phyloP scores from a whole-genome alignment of 2,888 invertebrate species.

The Zelleria hepariella region DNA sequence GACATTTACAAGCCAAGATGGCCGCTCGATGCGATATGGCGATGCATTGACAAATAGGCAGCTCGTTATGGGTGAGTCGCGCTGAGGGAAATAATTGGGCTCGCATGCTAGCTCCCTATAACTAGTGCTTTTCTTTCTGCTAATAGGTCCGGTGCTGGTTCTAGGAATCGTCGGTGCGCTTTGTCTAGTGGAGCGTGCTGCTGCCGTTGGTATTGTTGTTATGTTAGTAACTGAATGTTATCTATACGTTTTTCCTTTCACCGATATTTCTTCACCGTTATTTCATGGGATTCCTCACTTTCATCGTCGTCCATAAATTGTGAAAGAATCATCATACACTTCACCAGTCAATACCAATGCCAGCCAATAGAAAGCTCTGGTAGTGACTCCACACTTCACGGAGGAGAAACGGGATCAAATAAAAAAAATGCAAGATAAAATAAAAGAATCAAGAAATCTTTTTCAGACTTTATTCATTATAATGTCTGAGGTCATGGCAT shows the following conservation, averaged over 20 bases:
- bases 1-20: constrained; percentile 70
- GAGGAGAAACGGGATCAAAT: too few species aligned
- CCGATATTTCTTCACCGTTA: background rate
- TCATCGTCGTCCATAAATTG: too few species aligned
- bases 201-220: background rate
- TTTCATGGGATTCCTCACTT: background rate
- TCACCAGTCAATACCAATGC: too few species aligned
- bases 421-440: too few species aligned
- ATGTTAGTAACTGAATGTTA: background rate
- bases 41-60: constrained; percentile 64
- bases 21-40: constrained; percentile 52
- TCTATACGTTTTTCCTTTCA: background rate
- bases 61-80: constrained; percentile 7
- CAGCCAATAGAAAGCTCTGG: too few species aligned
- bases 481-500: too few species aligned
- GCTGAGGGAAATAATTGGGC: constrained; percentile 12
- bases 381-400: too few species aligned
- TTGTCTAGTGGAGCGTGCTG: background rate
- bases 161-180: background rate
- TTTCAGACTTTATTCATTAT: too few species aligned
- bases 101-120: constrained; percentile 8
- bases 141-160: background rate
- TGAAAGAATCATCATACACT: too few species aligned
- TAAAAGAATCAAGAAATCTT: too few species aligned
- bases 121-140: background rate